phyloP scores from a whole-genome alignment of 1,140 invertebrate species.

The Latrodectus geometricus region DNA sequence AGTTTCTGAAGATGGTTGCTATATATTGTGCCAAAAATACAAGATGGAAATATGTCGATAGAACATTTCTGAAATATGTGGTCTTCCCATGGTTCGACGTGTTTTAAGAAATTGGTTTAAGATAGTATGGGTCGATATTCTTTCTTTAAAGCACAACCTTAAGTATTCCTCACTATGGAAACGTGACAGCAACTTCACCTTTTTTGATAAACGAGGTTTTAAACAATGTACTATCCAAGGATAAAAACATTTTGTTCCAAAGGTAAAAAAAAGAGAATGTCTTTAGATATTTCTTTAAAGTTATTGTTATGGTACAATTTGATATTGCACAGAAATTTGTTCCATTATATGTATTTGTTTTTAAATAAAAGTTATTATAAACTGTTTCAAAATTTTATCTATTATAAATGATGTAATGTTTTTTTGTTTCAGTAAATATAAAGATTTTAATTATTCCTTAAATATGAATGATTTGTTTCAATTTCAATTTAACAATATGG shows the following conservation, averaged over 20 bases:
- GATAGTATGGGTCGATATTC: neutral
- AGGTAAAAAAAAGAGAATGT: neutral
- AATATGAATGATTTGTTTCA: no score
- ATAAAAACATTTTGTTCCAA: slow-evolving; percentile 40
- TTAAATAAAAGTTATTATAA: no score
- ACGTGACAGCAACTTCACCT: slow-evolving; percentile 27
- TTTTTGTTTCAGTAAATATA: no score
- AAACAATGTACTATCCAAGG: slow-evolving; percentile 30
- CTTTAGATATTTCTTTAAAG: neutral
- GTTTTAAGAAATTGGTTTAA: neutral
- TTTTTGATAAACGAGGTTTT: slow-evolving; percentile 55
- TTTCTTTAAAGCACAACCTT: neutral
- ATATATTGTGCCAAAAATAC: no score
- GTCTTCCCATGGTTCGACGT: neutral
- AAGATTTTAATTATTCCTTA: no score
- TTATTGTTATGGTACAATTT: neutral
- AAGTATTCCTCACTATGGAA: neutral
- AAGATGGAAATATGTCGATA: no score
- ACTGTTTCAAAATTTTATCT: no score
- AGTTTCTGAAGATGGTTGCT: no score
- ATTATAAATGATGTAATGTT: no score
- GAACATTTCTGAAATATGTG: no score
- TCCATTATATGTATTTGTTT: no score
- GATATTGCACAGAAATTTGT: neutral
- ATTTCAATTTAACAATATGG: no score